These are phyloP conservation scores for Lasiurus cinereus DNA, from an alignment of 2,113 vertebrate genomes.

Conservation along the genomic window DNA sequence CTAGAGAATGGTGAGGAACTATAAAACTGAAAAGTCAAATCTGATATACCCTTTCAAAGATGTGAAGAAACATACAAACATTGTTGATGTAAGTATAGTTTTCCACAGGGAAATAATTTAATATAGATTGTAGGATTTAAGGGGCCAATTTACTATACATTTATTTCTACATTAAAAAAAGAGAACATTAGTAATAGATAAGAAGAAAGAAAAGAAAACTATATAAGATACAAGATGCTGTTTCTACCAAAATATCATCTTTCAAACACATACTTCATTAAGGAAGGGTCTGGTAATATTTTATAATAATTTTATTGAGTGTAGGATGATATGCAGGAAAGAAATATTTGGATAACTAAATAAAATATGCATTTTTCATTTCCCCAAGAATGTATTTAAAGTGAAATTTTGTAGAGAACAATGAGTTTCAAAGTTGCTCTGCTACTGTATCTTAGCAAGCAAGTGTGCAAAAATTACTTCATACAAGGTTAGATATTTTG, in stretches of 20 bases:
- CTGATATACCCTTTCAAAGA: background rate
- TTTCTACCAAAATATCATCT: background rate
- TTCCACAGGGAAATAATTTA: background rate
- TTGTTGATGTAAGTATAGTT: background rate
- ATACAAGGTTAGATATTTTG: background rate
- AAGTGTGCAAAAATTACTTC: background rate
- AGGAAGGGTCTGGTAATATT: background rate
- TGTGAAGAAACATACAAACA: background rate
- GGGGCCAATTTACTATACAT: background rate
- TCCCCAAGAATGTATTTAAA: background rate
- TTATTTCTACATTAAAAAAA: background rate
- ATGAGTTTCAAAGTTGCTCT: background rate
- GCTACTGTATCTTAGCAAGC: background rate
- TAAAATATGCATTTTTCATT: background rate
- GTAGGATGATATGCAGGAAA: fast-evolving
- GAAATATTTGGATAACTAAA: background rate
- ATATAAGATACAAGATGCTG: background rate
- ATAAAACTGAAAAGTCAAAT: background rate
- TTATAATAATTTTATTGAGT: background rate
- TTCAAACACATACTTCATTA: background rate
- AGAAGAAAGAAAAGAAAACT: background rate
- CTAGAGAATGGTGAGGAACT: background rate
- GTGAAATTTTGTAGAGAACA: background rate
- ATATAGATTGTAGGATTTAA: background rate
- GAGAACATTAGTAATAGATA: background rate